These are phyloP conservation scores for Pseudococcus longispinus DNA, from an alignment of 2,888 invertebrate species.

Conservation along the genomic window DNA sequence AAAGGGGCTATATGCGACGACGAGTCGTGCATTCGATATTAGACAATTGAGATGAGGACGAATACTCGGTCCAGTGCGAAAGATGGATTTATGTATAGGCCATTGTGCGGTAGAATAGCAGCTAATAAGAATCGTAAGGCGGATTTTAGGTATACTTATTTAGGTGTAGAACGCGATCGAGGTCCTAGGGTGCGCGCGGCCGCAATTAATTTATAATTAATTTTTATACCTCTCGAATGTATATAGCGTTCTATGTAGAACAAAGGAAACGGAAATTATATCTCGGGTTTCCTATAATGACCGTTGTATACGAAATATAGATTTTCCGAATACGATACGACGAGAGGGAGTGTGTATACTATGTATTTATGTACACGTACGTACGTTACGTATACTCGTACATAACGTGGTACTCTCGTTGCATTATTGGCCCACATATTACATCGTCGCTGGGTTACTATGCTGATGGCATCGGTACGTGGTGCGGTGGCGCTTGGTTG, in stretches of 20 bases:
- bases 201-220: slow-evolving; percentile 19
- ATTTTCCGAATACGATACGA: neutral
- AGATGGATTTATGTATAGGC: neutral
- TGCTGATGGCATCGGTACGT: too few relatives aligned
- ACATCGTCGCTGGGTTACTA: neutral
- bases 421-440: neutral
- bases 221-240: neutral
- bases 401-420: neutral
- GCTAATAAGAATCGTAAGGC: neutral
- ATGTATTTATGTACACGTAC: neutral
- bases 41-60: neutral
- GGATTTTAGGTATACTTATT: neutral
- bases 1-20: neutral
- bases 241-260: neutral
- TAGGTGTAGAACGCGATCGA: too few relatives aligned
- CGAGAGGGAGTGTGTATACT: neutral
- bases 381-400: neutral
- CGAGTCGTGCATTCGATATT: neutral
- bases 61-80: neutral
- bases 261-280: slow-evolving; percentile 24
- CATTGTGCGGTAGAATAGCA: neutral
- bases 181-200: neutral
- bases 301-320: neutral
- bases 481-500: neutral
- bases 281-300: neutral